Conservation (phyloP, 2,113 vertebrate genomes). For the Tragelaphus scriptus region DNA sequence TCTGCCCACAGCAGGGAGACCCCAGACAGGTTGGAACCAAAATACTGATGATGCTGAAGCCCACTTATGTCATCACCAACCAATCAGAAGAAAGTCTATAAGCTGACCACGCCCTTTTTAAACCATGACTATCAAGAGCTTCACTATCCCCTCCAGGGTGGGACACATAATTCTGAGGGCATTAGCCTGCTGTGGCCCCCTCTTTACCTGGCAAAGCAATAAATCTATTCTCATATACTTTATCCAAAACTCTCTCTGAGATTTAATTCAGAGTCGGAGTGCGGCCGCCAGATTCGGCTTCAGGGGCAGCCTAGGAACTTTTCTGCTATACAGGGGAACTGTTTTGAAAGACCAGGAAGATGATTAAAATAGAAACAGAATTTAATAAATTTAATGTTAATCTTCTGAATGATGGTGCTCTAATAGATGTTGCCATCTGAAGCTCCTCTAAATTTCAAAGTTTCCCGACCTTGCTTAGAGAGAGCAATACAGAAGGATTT, state of each 20-base stretch:
- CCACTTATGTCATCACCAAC: neutral
- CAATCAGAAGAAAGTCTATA: neutral
- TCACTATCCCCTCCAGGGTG: neutral
- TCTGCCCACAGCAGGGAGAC: neutral
- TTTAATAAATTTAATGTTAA: slow-evolving; percentile 5
- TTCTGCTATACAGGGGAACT: neutral
- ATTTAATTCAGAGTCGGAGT: neutral
- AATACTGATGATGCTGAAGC: neutral
- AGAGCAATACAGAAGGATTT: slow-evolving; percentile 15
- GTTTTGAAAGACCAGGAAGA: slow-evolving; percentile 11
- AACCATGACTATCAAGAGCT: neutral
- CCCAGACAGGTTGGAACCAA: neutral
- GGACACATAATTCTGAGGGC: neutral
- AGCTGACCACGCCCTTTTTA: neutral
- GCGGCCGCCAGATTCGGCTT: neutral
- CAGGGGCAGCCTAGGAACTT: neutral
- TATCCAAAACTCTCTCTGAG: neutral
- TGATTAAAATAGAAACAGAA: slow-evolving; percentile 25
- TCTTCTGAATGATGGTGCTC: slow-evolving; percentile 39
- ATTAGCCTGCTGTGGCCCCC: neutral
- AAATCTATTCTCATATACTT: neutral
- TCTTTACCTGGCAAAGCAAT: neutral
- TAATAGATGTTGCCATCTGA: neutral
- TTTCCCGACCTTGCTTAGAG: neutral
- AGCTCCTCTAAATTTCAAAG: neutral